phyloP scores from a whole-genome alignment of 2,888 invertebrate species.

The Ochropleura plecta region DNA sequence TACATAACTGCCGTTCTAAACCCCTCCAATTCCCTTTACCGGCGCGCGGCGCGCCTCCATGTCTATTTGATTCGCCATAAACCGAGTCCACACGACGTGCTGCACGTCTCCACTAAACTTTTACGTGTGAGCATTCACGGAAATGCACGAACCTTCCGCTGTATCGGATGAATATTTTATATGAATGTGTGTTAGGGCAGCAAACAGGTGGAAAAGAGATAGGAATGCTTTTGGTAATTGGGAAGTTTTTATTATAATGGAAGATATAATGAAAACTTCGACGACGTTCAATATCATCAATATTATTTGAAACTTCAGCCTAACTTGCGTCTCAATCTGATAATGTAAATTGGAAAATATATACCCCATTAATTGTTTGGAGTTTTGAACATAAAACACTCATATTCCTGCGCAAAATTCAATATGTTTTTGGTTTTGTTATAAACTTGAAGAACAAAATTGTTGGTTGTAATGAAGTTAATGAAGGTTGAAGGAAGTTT shows the following conservation, averaged over 20 bases:
- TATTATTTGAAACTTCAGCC: not conserved
- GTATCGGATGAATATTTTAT: conserved; percentile 55
- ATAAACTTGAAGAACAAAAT: no score
- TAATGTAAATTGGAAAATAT: not conserved
- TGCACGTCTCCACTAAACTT: conserved; percentile 58
- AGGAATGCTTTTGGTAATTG: conserved; percentile 8
- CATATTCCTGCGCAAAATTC: not conserved
- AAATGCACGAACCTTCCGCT: conserved; percentile 42
- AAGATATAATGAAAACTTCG: no score
- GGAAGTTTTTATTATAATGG: not conserved
- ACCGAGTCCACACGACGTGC: conserved; percentile 47
- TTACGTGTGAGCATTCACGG: conserved; percentile 57
- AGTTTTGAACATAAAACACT: not conserved
- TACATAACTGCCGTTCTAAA: conserved; percentile 21
- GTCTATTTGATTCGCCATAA: conserved; percentile 59
- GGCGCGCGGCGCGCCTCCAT: conserved; percentile 26
- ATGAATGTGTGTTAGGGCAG: conserved; percentile 30
- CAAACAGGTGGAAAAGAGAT: not conserved
- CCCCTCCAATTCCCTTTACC: conserved; percentile 29
- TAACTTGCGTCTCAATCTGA: not conserved
- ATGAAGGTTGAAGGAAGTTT: not conserved
- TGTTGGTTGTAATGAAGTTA: no score
- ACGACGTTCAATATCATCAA: not conserved
- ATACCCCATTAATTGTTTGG: not conserved
- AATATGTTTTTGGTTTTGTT: not conserved